Conservation (phyloP, 2,797 vertebrate species). For the Erethizon dorsatum region DNA sequence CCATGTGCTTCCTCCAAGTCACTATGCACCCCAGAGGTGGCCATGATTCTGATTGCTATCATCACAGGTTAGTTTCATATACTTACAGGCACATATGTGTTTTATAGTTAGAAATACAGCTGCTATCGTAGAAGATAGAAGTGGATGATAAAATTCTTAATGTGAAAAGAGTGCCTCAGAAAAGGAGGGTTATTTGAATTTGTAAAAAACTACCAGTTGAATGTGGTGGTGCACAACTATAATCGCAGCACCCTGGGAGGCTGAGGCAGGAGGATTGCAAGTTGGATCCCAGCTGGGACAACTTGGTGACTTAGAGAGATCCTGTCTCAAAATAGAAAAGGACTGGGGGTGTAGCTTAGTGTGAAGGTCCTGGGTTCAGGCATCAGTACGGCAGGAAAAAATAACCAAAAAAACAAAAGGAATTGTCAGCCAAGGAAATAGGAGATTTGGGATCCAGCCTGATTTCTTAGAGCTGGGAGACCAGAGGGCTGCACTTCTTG, state of each 20-base stretch:
- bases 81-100: too few species aligned
- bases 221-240: neutral
- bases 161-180: neutral
- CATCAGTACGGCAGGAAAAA: neutral
- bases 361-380: neutral
- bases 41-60: neutral
- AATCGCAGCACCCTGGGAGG: neutral
- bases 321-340: neutral
- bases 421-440: neutral
- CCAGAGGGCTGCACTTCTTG: neutral
- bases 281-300: neutral
- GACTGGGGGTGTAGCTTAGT: neutral
- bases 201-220: neutral
- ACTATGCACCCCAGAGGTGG: neutral
- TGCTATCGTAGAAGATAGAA: neutral
- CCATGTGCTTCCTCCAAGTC: neutral
- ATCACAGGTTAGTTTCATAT: neutral
- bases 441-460: neutral
- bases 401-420: neutral
- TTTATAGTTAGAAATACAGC: conserved; percentile 45
- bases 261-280: neutral
- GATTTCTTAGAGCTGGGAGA: neutral
- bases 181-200: neutral
- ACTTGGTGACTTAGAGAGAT: neutral
- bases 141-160: neutral